phyloP scores from a whole-genome alignment of 2,888 invertebrate genomes.

The Polydesmus complanatus region DNA sequence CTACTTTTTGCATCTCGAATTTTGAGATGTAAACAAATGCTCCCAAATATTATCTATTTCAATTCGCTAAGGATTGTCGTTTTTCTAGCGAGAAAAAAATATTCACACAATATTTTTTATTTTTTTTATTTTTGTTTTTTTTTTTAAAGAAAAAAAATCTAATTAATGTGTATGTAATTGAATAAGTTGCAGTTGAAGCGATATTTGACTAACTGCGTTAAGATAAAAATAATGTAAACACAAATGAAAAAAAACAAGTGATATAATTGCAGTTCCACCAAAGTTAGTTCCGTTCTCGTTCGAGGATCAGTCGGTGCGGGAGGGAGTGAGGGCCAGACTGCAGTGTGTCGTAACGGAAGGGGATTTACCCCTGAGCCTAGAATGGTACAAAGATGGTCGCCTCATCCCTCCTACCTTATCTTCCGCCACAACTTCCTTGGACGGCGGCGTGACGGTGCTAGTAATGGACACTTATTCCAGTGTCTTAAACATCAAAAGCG shows the following conservation, averaged over 20 bases:
- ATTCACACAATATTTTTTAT: neutral
- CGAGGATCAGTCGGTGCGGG: conserved; percentile 32
- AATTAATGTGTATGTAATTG: neutral
- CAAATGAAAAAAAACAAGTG: no score
- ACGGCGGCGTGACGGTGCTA: conserved; percentile 20
- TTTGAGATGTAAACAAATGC: no score
- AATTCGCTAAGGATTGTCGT: no score
- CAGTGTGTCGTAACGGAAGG: conserved; percentile 67
- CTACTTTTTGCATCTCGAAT: no score
- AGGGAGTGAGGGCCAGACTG: conserved; percentile 66
- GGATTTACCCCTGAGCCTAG: conserved; percentile 62
- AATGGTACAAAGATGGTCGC: conserved; percentile 70
- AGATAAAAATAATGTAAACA: no score
- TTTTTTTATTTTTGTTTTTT: neutral
- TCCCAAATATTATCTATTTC: no score
- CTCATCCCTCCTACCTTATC: conserved; percentile 26
- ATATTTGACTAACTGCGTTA: no score
- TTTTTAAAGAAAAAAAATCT: neutral
- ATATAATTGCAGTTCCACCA: conserved; percentile 31
- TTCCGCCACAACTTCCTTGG: neutral
- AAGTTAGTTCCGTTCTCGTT: conserved; percentile 32
- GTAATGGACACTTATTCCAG: conserved; percentile 53
- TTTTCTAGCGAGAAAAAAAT: neutral
- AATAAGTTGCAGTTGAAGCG: no score
- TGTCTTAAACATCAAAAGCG: conserved; percentile 59